phyloP scores from a whole-genome alignment of 2,888 invertebrate species.

The Tinea pellionella region DNA sequence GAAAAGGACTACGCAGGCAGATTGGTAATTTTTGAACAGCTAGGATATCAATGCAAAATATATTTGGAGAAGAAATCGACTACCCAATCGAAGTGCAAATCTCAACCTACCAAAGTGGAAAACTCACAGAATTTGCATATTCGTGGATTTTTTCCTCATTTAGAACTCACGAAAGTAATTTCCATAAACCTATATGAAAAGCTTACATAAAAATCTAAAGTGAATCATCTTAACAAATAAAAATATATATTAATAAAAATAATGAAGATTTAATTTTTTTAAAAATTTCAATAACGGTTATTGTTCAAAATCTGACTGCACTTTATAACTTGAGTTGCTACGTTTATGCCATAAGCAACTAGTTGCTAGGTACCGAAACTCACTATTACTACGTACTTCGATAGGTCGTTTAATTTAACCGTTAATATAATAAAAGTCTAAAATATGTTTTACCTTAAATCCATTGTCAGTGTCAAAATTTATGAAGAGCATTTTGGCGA shows the following conservation, averaged over 20 bases:
- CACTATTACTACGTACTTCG: no score
- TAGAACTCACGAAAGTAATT: neutral
- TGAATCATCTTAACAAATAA: neutral
- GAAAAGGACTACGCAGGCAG: no score
- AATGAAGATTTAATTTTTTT: no score
- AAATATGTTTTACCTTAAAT: conserved; percentile 27
- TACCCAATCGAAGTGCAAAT: conserved; percentile 12
- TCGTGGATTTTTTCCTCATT: neutral
- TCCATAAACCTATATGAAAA: neutral
- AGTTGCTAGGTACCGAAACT: no score
- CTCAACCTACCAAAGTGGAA: neutral
- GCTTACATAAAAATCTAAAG: neutral
- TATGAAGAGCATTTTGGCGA: conserved; percentile 80
- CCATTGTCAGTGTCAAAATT: conserved; percentile 70
- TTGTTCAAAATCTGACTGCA: no score
- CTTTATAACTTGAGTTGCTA: no score
- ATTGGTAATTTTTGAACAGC: no score
- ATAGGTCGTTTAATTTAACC: no score
- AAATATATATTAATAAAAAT: no score
- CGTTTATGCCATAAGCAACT: no score
- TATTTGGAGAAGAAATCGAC: neutral
- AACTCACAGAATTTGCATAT: conserved; percentile 3
- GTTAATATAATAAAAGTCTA: no score
- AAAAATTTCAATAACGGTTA: no score
- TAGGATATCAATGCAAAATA: neutral